phyloP scores from a whole-genome alignment of 2,113 vertebrate genomes.

The Corythoichthys haematopterus region DNA sequence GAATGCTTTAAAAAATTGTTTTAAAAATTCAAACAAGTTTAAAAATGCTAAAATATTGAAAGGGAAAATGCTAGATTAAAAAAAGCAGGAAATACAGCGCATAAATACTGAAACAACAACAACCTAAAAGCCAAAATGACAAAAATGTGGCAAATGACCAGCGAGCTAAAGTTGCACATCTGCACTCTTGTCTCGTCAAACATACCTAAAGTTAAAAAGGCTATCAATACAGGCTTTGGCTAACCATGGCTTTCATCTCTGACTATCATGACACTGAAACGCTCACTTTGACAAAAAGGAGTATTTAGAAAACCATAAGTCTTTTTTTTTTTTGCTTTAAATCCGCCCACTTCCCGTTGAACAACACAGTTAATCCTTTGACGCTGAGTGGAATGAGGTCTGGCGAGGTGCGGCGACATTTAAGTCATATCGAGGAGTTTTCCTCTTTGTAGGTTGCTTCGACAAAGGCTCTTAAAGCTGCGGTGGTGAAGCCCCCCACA shows the following conservation, averaged over 20 bases:
- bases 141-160: too few species aligned
- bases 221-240: neutral
- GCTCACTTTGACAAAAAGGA: neutral
- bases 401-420: neutral
- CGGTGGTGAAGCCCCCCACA: conserved; percentile 28
- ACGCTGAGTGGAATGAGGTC: neutral
- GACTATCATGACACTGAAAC: neutral
- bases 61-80: too few species aligned
- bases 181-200: neutral
- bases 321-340: neutral
- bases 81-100: too few species aligned
- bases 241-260: neutral
- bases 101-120: too few species aligned
- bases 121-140: too few species aligned
- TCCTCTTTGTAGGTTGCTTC: conserved; percentile 17
- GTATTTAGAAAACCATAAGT: neutral
- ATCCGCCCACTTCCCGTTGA: neutral
- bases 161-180: neutral
- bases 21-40: too few species aligned
- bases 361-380: neutral
- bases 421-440: neutral
- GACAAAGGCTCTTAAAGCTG: conserved; percentile 49
- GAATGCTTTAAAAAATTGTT: too few species aligned
- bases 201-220: neutral
- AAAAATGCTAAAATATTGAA: too few species aligned